Percentiles rank a stretch among this genome's conserved stretches.
Evolutionary conservation across 2,113 vertebrate species (phyloP).

Genomic region (Petroica traversi): DNA sequence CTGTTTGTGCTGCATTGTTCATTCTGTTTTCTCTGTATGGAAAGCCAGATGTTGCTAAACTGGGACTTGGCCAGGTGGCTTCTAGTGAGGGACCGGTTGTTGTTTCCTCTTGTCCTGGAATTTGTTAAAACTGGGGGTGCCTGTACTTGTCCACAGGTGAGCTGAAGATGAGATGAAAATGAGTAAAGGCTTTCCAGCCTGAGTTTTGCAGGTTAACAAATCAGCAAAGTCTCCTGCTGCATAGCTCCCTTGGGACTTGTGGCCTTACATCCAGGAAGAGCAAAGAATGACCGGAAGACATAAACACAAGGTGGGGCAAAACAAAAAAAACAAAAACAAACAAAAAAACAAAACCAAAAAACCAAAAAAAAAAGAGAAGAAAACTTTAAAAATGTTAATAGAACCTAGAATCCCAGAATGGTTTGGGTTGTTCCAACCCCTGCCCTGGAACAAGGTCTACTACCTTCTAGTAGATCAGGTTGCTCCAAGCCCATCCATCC

Average conservation of each 20-base stretch:
- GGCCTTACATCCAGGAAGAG: background rate
- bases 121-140: background rate
- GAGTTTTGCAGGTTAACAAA: background rate
- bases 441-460: no score
- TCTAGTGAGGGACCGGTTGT: background rate
- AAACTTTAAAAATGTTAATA: background rate
- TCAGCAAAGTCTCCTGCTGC: background rate
- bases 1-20: background rate
- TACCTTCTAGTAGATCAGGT: background rate
- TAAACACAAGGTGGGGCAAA: background rate
- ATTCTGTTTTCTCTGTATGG: background rate
- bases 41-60: conserved; percentile 29
- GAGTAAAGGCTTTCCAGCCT: background rate
- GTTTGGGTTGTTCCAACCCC: background rate
- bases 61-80: background rate
- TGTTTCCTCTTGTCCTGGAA: background rate
- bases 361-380: no score
- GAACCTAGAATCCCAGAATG: background rate
- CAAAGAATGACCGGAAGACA: background rate
- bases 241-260: background rate
- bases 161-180: background rate
- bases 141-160: background rate
- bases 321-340: background rate
- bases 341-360: no score
- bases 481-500: background rate